A percentile compares a stretch with the other conserved stretches of the same genome.
Evolutionary conservation across 2,113 vertebrate species (phyloP).

Genomic region (Mastomys natalensis): DNA sequence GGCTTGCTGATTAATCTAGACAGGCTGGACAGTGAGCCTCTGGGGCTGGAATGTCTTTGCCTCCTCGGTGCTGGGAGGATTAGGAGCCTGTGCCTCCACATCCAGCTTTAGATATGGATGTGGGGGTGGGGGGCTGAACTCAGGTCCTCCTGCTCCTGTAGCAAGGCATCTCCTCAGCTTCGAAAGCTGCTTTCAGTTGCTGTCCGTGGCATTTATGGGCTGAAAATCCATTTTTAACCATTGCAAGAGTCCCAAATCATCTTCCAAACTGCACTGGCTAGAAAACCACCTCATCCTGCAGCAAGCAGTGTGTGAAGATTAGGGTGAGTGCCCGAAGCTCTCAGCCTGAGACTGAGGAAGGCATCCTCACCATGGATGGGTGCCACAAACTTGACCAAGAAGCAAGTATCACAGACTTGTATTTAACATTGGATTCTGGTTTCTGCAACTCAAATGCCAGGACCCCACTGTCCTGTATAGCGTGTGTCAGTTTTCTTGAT

Average conservation of each 20-base stretch:
- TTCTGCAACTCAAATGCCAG: background rate
- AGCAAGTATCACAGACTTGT: background rate
- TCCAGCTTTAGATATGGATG: background rate
- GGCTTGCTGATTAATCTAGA: background rate
- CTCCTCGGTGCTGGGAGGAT: background rate
- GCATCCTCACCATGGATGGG: background rate
- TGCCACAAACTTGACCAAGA: too few relatives aligned
- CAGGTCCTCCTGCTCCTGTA: too few relatives aligned
- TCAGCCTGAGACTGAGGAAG: background rate
- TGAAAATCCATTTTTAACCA: background rate
- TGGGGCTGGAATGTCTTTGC: background rate
- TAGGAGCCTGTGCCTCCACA: background rate
- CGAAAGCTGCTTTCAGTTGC: background rate
- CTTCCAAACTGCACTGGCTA: background rate
- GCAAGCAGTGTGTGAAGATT: background rate
- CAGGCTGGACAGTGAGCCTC: too few relatives aligned
- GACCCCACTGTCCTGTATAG: accelerated
- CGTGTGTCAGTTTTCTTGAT: background rate
- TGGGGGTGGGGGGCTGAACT: background rate
- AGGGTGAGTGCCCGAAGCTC: background rate
- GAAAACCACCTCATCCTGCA: background rate
- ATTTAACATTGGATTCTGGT: background rate
- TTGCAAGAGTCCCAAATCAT: background rate
- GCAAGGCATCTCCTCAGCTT: background rate
- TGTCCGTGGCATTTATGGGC: background rate